phyloP scores from a whole-genome alignment of 2,888 invertebrate species.

The Caenorhabditis wallacei region DNA sequence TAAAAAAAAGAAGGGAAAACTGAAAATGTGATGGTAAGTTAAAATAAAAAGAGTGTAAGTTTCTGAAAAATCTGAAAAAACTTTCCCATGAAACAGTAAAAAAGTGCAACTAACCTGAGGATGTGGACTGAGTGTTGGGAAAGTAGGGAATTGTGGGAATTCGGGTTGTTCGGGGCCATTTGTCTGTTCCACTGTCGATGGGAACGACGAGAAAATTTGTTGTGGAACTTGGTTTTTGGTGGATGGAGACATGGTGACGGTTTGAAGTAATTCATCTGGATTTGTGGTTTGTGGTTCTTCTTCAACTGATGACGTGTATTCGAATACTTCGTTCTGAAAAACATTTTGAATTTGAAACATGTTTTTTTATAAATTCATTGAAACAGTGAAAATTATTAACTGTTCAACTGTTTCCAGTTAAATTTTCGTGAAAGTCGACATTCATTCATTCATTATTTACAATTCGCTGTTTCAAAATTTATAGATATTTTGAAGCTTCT shows the following conservation, averaged over 20 bases:
- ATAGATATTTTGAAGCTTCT: too few species aligned
- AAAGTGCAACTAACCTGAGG: conserved; percentile 58
- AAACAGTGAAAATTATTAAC: too few species aligned
- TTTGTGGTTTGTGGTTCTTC: conserved; percentile 60
- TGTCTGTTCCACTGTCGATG: conserved; percentile 85
- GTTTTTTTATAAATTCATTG: too few species aligned
- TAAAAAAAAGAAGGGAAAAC: background rate
- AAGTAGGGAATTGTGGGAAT: conserved; percentile 64
- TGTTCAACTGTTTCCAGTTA: too few species aligned
- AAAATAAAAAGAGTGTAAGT: background rate
- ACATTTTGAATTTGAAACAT: background rate
- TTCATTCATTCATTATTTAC: too few species aligned
- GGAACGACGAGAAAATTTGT: conserved; percentile 90
- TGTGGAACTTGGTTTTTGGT: conserved; percentile 47
- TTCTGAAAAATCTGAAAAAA: background rate
- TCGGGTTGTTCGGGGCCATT: conserved; percentile 50
- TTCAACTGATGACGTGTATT: conserved; percentile 69
- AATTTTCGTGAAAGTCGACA: too few species aligned
- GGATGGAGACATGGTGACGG: conserved; percentile 30
- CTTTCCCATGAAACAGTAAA: too few species aligned
- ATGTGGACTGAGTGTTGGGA: conserved; percentile 62
- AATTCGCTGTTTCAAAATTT: too few species aligned
- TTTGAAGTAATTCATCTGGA: conserved; percentile 47
- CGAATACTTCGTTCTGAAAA: conserved; percentile 71
- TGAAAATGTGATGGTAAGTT: background rate